A percentile compares a stretch with the other conserved stretches of the same genome.
phyloP scores from a whole-genome alignment of 2,113 vertebrate genomes.

The Bucco capensis region DNA sequence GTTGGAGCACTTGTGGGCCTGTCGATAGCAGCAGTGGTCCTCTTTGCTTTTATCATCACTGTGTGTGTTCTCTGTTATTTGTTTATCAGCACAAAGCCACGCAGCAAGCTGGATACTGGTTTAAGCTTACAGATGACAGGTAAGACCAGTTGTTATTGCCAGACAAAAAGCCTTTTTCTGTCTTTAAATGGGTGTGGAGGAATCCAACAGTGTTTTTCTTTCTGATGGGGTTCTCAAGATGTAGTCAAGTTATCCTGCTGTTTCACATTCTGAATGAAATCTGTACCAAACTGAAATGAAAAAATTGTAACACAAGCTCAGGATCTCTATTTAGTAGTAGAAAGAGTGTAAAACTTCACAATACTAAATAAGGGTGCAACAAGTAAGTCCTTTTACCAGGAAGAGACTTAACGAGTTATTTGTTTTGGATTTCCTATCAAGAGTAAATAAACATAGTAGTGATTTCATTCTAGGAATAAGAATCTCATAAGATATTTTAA shows the following conservation, averaged over 20 bases:
- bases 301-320: neutral
- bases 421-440: neutral
- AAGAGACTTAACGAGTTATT: neutral
- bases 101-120: slow-evolving; percentile 82
- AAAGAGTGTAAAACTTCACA: neutral
- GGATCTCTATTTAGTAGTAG: neutral
- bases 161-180: neutral
- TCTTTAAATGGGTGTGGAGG: neutral
- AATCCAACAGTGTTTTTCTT: neutral
- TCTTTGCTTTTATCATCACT: slow-evolving; percentile 88
- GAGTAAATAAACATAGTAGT: neutral
- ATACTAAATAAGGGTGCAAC: neutral
- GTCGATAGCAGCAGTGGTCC: slow-evolving; percentile 87
- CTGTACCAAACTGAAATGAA: neutral
- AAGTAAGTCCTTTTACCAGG: neutral
- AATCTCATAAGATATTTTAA: neutral
- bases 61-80: slow-evolving; percentile 92
- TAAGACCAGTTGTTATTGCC: slow-evolving; percentile 51
- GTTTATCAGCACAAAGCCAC: slow-evolving; percentile 89
- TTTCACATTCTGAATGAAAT: neutral
- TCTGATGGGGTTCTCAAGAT: neutral
- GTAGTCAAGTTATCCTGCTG: neutral
- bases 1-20: slow-evolving; percentile 88
- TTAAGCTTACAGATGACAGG: slow-evolving; percentile 82
- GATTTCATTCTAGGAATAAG: neutral